Evolutionary conservation across 1,140 invertebrate genomes (phyloP).

Genomic region (Chlorops oryzae): DNA sequence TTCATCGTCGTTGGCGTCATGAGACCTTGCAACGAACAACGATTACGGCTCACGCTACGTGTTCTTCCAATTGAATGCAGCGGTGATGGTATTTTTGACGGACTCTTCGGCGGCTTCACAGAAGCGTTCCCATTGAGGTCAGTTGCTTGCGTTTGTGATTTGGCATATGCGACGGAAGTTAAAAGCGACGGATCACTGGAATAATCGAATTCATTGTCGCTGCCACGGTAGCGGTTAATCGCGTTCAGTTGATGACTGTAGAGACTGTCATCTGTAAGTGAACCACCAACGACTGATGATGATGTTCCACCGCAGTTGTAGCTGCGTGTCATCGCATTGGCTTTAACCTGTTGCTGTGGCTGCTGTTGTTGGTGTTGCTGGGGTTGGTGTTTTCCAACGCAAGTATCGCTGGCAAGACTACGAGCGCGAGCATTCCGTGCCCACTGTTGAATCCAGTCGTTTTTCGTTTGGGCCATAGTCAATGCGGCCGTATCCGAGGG

Average conservation of each 20-base stretch:
- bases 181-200: slow-evolving; percentile 39
- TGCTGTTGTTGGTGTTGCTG: slow-evolving; percentile 19
- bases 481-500: slow-evolving; percentile 31
- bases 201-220: slow-evolving; percentile 36
- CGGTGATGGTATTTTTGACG: slow-evolving; percentile 58
- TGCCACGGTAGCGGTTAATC: slow-evolving; percentile 33
- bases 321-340: slow-evolving; percentile 47
- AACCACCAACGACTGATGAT: slow-evolving; percentile 19
- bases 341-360: no score
- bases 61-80: slow-evolving; percentile 52
- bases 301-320: slow-evolving; percentile 40
- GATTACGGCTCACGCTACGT: slow-evolving; percentile 49
- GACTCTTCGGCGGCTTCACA: slow-evolving; percentile 55
- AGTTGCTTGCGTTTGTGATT: no score
- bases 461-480: slow-evolving; percentile 41
- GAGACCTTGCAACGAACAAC: slow-evolving; percentile 24
- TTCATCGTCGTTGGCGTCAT: not conserved
- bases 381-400: not conserved
- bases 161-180: slow-evolving; percentile 12
- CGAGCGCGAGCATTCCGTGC: slow-evolving; percentile 42
- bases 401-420: slow-evolving; percentile 30
- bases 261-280: slow-evolving; percentile 40
- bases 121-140: slow-evolving; percentile 19
- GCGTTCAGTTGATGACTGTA: slow-evolving; percentile 30
- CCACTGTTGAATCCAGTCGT: slow-evolving; percentile 48